A percentile compares a stretch with the other conserved stretches of the same genome.
These are phyloP conservation scores for Taurulus bubalis DNA, from an alignment of 2,113 vertebrate species.

Conservation along the genomic window DNA sequence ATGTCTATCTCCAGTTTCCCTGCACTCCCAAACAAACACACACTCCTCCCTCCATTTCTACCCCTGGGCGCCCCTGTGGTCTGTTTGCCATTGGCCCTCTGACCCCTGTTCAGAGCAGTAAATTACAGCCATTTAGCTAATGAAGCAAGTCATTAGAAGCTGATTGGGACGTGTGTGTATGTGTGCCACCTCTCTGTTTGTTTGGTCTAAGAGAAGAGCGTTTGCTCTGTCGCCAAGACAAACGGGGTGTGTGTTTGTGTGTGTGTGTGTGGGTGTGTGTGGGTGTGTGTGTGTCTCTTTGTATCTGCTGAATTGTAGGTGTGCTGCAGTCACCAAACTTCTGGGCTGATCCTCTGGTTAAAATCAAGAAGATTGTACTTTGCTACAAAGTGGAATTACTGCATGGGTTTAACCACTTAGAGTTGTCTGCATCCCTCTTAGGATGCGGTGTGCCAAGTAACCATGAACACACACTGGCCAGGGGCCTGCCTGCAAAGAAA, in stretches of 20 bases:
- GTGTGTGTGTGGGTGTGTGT: background rate
- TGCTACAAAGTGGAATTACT: conserved; percentile 4
- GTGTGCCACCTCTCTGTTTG: conserved; percentile 52
- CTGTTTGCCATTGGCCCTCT: conserved; percentile 72
- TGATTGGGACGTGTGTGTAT: conserved; percentile 59
- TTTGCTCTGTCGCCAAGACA: conserved; percentile 64
- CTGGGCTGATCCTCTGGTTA: background rate
- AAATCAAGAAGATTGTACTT: conserved; percentile 22
- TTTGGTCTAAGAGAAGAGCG: conserved; percentile 56
- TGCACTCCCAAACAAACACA: conserved; percentile 17
- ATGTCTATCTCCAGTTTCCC: conserved; percentile 5
- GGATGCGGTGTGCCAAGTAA: conserved; percentile 15
- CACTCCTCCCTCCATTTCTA: conserved; percentile 10
- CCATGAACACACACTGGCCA: background rate
- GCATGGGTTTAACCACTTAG: conserved; percentile 1
- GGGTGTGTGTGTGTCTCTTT: background rate
- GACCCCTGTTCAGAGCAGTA: conserved; percentile 70
- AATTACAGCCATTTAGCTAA: conserved; percentile 81
- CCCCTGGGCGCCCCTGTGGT: conserved; percentile 47
- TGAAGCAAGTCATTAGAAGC: conserved; percentile 75
- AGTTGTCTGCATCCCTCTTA: conserved; percentile 27
- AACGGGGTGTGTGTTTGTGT: conserved; percentile 32
- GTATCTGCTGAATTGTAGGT: conserved; percentile 6
- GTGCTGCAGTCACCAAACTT: background rate
- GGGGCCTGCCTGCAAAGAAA: background rate